Percentiles rank a stretch among this genome's conserved stretches.
phyloP scores from a whole-genome alignment of 2,113 vertebrate species.

The human (Homo sapiens) region DNA sequence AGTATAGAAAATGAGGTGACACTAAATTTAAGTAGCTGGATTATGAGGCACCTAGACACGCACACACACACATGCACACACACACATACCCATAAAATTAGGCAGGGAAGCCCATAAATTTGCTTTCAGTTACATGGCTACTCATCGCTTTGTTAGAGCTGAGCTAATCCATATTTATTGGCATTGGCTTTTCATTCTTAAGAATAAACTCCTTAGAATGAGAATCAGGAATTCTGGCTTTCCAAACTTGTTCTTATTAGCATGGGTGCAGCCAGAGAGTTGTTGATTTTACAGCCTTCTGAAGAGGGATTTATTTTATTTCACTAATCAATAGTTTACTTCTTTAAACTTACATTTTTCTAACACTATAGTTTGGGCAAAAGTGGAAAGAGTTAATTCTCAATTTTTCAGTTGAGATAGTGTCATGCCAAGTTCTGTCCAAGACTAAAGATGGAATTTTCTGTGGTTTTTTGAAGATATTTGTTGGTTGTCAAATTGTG shows the following conservation, averaged over 20 bases:
- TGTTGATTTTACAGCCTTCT: background rate
- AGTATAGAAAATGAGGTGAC: background rate
- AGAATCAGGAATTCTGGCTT: background rate
- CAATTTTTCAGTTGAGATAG: background rate
- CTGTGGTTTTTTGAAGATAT: background rate
- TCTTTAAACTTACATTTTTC: background rate
- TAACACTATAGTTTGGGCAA: background rate
- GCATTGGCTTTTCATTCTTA: background rate
- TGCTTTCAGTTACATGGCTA: background rate
- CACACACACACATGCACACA: background rate
- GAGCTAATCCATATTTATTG: background rate
- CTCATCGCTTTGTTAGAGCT: background rate
- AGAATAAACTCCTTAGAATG: background rate
- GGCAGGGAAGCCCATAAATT: background rate
- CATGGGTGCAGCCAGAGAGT: background rate
- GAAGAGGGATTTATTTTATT: constrained; percentile 1
- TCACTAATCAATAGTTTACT: background rate
- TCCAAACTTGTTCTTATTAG: background rate
- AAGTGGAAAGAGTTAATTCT: background rate
- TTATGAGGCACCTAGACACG: background rate
- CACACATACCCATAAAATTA: background rate
- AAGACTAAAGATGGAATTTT: background rate
- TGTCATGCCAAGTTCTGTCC: background rate
- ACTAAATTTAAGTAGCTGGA: background rate
- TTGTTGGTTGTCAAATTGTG: background rate